These are phyloP conservation scores for Pithys albifrons DNA, from an alignment of 2,113 vertebrate genomes.

Conservation along the genomic window DNA sequence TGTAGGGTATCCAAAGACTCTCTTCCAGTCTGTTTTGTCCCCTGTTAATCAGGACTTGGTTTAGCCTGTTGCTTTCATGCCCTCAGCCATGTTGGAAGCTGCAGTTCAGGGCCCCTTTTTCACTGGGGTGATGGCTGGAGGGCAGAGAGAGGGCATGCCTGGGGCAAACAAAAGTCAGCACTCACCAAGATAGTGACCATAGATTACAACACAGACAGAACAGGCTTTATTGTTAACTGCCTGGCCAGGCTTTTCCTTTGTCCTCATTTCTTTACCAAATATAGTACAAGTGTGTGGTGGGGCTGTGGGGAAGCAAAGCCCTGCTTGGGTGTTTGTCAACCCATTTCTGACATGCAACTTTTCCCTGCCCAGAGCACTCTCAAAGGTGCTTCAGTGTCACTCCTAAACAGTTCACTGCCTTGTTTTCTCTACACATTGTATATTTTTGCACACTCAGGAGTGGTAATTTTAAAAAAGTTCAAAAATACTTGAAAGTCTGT, in stretches of 20 bases:
- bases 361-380: not conserved
- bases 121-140: not conserved
- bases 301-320: not conserved
- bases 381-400: not conserved
- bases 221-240: not conserved
- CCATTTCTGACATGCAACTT: not conserved
- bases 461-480: not conserved
- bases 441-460: not conserved
- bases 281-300: not conserved
- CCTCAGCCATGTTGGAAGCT: not conserved
- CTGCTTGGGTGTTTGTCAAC: not conserved
- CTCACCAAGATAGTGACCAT: not conserved
- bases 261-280: not conserved
- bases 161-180: accelerated
- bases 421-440: not conserved
- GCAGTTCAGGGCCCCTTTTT: not conserved
- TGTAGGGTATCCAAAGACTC: not conserved
- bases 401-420: not conserved
- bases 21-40: not conserved
- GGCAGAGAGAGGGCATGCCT: not conserved
- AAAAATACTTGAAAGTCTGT: not conserved
- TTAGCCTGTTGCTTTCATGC: not conserved
- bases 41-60: accelerated
- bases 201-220: not conserved
- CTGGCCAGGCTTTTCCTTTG: not conserved